phyloP scores from a whole-genome alignment of 2,113 vertebrate species.

The Siphamia tubifer region DNA sequence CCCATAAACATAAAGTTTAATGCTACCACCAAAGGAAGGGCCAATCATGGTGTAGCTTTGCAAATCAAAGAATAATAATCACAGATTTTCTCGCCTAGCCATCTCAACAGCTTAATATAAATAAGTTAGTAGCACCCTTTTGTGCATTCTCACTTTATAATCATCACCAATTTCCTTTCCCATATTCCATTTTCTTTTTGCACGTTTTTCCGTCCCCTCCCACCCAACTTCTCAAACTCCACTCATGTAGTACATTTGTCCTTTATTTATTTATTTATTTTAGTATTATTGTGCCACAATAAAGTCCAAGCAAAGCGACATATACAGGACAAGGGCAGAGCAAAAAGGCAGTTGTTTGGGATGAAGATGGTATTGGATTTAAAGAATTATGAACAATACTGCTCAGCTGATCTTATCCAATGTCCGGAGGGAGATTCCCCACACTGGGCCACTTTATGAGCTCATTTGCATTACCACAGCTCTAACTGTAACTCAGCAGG shows the following conservation, averaged over 20 bases:
- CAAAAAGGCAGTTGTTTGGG: constrained; percentile 34
- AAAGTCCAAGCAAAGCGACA: background rate
- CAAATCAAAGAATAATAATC: constrained; percentile 70
- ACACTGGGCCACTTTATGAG: constrained; percentile 64
- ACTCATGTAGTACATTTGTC: background rate
- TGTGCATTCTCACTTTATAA: constrained; percentile 42
- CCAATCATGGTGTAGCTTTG: constrained; percentile 52
- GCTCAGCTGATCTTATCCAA: constrained; percentile 50
- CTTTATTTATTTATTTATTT: background rate
- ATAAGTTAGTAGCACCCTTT: constrained; percentile 51
- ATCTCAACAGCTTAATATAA: constrained; percentile 66
- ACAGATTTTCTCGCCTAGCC: constrained; percentile 56
- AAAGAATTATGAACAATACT: constrained; percentile 10
- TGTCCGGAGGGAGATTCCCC: constrained; percentile 56
- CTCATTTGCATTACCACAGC: constrained; percentile 65
- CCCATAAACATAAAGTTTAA: constrained; percentile 75
- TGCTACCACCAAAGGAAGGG: constrained; percentile 55
- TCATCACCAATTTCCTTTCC: constrained; percentile 22
- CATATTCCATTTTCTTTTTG: constrained; percentile 11
- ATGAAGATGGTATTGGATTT: background rate
- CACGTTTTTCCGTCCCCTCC: background rate
- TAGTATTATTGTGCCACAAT: background rate
- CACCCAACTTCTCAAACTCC: background rate
- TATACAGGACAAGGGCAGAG: background rate
- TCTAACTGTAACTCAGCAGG: constrained; percentile 64